Evolutionary conservation across 2,113 vertebrate species (phyloP).

Genomic region (Buteo buteo): DNA sequence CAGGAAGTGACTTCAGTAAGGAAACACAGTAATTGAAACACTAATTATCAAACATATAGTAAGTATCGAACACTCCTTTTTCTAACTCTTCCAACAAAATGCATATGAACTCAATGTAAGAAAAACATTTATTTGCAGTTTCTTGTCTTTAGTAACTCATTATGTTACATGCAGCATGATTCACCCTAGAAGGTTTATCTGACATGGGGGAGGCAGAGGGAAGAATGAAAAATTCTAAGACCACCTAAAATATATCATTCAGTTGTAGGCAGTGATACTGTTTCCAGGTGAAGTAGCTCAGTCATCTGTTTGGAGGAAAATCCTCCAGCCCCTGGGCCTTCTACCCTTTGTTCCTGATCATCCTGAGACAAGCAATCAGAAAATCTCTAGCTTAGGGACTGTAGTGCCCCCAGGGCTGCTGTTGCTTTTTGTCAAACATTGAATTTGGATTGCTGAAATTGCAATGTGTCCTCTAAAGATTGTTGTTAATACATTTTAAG

Average conservation of each 20-base stretch:
- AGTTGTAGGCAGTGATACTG: background rate
- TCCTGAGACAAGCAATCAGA: background rate
- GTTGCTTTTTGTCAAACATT: background rate
- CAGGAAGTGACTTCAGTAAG: constrained; percentile 66
- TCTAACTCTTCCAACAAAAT: background rate
- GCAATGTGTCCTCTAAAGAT: background rate
- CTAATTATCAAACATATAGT: too few species aligned
- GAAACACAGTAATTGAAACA: constrained; percentile 9
- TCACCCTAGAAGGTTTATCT: background rate
- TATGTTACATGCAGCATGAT: background rate
- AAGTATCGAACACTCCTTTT: constrained; percentile 12
- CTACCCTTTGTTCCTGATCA: background rate
- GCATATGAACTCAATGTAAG: background rate
- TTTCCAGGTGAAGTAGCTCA: background rate
- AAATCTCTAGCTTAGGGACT: background rate
- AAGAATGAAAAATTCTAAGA: background rate
- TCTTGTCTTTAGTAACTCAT: background rate
- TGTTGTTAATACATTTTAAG: background rate
- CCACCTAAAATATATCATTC: background rate
- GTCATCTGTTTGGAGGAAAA: background rate
- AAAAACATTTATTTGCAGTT: background rate
- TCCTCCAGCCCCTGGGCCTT: background rate
- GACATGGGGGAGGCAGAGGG: background rate
- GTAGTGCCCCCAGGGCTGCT: background rate
- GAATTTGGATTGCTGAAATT: background rate